Evolutionary conservation across 1,140 invertebrate species (phyloP), one percentile per base, ranked within the genome.

Genomic region (Dendrolimus kikuchii): DNA sequence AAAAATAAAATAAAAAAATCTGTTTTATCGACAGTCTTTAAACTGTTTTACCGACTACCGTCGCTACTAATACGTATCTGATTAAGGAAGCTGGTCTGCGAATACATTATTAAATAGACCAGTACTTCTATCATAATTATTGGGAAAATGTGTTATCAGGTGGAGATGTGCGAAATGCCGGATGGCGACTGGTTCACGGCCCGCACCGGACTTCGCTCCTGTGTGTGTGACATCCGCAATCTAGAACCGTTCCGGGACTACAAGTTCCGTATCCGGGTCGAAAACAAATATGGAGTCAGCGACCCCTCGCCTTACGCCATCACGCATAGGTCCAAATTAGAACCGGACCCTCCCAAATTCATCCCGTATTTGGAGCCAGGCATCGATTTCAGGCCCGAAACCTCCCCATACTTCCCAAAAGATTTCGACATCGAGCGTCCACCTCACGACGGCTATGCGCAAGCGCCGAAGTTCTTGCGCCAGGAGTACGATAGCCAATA

Each of bases 271-370:
- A 91, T 98, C 38, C 90, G 96, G n/a, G 97, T 98, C 3, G 96
- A 98, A 73, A 98, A 98, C 77, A 96, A 96, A 79, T 96, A 95
- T 72, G 97, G 97, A n/a, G 91, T 98, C n/a, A 97, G 96, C 78
- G 97, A 98, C 75, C 96, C 97, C 0, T 97, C 95, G 39, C 95
- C 96, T 5, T 96, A 92, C 73, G 93, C 93, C 0, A 90, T 93
- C 51, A 97, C 95, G 0, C 94, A 94, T 68, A 89, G 94, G 53
- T 90, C 92, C 40, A 94, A 94, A 81, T 81, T 97, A 4, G 92
- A 96, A 67, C 93, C 94, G 4, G 93, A 95, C 10, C 91, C 93
- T 44, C 92, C 93, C 0, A 94, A 93, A 67, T 94, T 93, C 79
- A 90, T 92, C 55, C 94, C 95, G 0, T 94, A 95, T 61, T 76